Evolutionary conservation across 2,797 vertebrate species (phyloP).

Genomic region (Coranthus polyacanthus): DNA sequence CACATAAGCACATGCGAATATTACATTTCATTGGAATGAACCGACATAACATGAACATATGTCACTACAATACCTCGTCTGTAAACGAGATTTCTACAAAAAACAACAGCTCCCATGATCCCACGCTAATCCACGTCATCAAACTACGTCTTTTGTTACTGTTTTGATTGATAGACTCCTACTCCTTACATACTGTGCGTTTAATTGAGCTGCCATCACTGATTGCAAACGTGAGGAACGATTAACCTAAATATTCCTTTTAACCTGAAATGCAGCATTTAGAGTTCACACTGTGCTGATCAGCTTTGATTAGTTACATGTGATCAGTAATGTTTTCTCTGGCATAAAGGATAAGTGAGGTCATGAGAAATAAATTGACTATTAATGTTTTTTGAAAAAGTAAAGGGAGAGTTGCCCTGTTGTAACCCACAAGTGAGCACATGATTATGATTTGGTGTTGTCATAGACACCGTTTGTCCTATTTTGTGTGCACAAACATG

Average conservation of each 20-base stretch:
- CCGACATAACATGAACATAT: no score
- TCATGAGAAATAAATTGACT: slow-evolving; percentile 60
- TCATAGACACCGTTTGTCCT: slow-evolving; percentile 36
- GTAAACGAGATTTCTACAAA: no score
- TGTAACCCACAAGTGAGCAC: slow-evolving; percentile 29
- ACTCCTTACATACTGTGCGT: background rate
- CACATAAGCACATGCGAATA: no score
- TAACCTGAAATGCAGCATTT: slow-evolving; percentile 44
- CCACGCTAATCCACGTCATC: no score
- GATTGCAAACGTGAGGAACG: slow-evolving; percentile 40
- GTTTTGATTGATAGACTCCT: no score
- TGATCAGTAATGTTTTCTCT: slow-evolving; percentile 49
- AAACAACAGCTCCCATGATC: no score
- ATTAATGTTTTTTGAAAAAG: slow-evolving; percentile 33
- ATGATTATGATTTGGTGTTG: slow-evolving; percentile 44
- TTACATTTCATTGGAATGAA: no score
- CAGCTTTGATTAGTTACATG: slow-evolving; percentile 64
- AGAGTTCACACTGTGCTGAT: slow-evolving; percentile 41
- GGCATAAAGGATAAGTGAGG: slow-evolving; percentile 44
- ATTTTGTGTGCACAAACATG: slow-evolving; percentile 6
- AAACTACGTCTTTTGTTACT: no score
- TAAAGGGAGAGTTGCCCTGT: slow-evolving; percentile 20
- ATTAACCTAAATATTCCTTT: slow-evolving; percentile 23
- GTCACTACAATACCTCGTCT: no score
- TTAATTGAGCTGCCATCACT: slow-evolving; percentile 40